Percentiles rank a stretch among this genome's conserved stretches.
Evolutionary conservation across 2,888 invertebrate genomes (phyloP).

Genomic region (Leptopilina myrica): DNA sequence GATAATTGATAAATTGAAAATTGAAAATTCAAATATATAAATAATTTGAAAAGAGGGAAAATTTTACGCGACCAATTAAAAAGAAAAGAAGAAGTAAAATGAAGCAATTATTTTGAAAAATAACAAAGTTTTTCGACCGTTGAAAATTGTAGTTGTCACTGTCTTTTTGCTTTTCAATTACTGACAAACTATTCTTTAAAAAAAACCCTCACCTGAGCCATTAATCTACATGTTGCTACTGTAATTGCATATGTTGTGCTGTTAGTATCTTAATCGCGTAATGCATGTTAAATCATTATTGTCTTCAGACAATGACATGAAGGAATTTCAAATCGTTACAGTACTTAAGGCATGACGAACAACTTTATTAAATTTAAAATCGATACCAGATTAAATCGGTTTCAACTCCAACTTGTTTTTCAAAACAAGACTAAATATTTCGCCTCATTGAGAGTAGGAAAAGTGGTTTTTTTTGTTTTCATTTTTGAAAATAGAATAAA

Average conservation of each 20-base stretch:
- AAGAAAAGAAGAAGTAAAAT: neutral
- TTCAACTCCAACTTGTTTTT: too few species aligned
- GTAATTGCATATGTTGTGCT: constrained; percentile 69
- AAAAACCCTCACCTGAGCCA: constrained; percentile 29
- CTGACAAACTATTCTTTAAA: constrained; percentile 41
- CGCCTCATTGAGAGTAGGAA: too few species aligned
- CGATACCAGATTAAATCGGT: neutral
- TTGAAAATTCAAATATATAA: too few species aligned
- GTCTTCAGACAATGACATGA: constrained; percentile 53
- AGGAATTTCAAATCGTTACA: constrained; percentile 62
- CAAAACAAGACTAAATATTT: too few species aligned
- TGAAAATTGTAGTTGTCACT: constrained; percentile 68
- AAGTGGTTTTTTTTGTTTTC: too few species aligned
- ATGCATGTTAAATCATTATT: constrained; percentile 65
- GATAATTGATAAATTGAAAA: too few species aligned
- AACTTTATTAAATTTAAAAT: constrained; percentile 54
- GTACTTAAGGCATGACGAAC: constrained; percentile 59
- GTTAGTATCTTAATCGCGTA: constrained; percentile 66
- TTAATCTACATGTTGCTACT: constrained; percentile 48
- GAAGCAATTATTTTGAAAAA: constrained; percentile 44
- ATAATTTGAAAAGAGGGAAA: too few species aligned
- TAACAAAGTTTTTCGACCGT: constrained; percentile 55
- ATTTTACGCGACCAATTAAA: too few species aligned
- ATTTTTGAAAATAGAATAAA: too few species aligned
- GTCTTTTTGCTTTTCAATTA: constrained; percentile 50